phyloP scores from a whole-genome alignment of 2,797 vertebrate species.

The Threskiornis aethiopicus region DNA sequence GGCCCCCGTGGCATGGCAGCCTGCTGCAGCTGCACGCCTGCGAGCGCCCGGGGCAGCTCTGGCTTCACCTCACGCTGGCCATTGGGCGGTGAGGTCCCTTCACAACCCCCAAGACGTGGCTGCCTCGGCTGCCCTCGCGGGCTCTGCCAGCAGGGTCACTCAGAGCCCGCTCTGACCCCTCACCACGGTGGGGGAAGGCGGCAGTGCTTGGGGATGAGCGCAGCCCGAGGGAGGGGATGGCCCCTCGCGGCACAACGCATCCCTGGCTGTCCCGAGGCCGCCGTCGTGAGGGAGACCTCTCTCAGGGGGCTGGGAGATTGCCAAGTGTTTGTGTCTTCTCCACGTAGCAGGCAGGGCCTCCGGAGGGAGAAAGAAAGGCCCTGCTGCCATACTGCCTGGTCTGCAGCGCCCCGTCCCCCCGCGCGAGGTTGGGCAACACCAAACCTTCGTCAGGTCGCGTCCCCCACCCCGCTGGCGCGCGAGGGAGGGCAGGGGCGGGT shows the following conservation, averaged over 20 bases:
- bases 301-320: accelerated
- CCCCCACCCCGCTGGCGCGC: accelerated
- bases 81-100: accelerated
- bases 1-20: accelerated
- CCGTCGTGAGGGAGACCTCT: accelerated
- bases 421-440: accelerated
- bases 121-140: neutral
- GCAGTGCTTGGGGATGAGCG: neutral
- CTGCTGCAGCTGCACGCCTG: accelerated
- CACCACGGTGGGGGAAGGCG: accelerated
- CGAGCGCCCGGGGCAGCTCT: accelerated
- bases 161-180: neutral
- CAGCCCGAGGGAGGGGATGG: neutral
- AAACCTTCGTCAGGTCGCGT: accelerated
- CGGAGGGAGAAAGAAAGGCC: neutral
- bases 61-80: accelerated
- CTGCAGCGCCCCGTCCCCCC: accelerated
- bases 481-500: neutral
- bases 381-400: neutral
- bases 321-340: neutral
- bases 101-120: accelerated
- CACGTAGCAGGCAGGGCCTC: accelerated
- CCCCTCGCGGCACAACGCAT: accelerated
- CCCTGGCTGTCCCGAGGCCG: neutral
- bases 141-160: neutral